These are phyloP conservation scores for Castor canadensis DNA, from an alignment of 2,113 vertebrate species.

Conservation along the genomic window DNA sequence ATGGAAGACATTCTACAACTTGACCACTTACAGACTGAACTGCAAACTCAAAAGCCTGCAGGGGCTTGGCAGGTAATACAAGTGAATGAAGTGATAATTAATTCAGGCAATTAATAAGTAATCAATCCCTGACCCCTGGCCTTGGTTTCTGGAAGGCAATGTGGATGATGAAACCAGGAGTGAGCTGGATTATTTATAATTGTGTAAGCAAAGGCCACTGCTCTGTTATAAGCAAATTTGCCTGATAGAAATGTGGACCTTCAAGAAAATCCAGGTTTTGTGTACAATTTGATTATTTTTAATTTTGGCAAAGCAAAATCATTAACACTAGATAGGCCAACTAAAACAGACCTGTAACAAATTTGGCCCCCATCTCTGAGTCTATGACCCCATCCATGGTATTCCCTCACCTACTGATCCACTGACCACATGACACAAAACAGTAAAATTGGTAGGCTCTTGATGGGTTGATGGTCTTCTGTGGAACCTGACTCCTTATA, in stretches of 20 bases:
- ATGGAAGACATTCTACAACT: background rate
- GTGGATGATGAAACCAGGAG: too few species aligned
- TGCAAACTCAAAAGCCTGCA: background rate
- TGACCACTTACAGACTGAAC: background rate
- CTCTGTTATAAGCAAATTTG: background rate
- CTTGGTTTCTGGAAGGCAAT: slow-evolving; percentile 8
- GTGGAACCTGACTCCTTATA: background rate
- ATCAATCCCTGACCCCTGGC: background rate
- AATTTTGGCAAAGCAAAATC: background rate
- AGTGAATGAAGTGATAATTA: slow-evolving; percentile 23
- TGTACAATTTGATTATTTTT: background rate
- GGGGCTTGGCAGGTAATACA: background rate
- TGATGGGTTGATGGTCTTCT: background rate
- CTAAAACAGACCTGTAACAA: background rate
- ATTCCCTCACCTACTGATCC: background rate
- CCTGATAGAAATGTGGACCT: background rate
- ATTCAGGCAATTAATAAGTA: background rate
- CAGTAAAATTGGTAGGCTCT: background rate
- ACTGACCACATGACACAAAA: background rate
- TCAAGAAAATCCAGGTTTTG: background rate
- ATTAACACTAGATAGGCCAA: background rate
- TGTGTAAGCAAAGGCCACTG: background rate
- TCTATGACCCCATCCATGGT: background rate
- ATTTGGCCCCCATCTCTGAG: background rate
- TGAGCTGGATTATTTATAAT: background rate